These are phyloP conservation scores for Brachirus orientalis DNA, from an alignment of 2,113 vertebrate species.

Conservation along the genomic window DNA sequence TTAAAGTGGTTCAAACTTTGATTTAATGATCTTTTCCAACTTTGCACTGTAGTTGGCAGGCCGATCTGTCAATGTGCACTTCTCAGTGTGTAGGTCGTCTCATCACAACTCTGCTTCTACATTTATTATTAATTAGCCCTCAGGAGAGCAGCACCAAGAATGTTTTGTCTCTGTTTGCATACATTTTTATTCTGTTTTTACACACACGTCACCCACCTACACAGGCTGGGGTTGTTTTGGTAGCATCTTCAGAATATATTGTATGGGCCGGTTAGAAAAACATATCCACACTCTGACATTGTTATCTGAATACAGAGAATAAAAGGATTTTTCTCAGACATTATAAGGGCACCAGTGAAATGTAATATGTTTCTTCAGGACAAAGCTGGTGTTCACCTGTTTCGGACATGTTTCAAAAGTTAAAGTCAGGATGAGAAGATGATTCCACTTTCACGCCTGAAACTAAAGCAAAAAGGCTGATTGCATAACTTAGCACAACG, in stretches of 20 bases:
- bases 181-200: neutral
- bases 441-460: no score
- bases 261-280: neutral
- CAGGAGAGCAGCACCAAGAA: constrained; percentile 4
- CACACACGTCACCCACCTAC: constrained; percentile 21
- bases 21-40: constrained; percentile 22
- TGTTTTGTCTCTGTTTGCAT: constrained; percentile 27
- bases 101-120: neutral
- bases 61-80: neutral
- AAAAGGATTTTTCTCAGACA: no score
- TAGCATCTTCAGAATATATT: constrained; percentile 10
- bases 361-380: no score
- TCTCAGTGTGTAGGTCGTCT: neutral
- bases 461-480: no score
- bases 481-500: no score
- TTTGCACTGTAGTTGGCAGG: neutral
- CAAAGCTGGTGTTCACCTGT: no score
- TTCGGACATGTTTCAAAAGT: no score
- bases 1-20: constrained; percentile 12
- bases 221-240: constrained; percentile 7
- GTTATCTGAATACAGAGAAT: no score
- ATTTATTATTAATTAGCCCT: constrained; percentile 21
- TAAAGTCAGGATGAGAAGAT: no score
- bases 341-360: no score
- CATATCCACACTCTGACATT: no score